Conservation (phyloP, 2,113 vertebrate species). For the Ia io region DNA sequence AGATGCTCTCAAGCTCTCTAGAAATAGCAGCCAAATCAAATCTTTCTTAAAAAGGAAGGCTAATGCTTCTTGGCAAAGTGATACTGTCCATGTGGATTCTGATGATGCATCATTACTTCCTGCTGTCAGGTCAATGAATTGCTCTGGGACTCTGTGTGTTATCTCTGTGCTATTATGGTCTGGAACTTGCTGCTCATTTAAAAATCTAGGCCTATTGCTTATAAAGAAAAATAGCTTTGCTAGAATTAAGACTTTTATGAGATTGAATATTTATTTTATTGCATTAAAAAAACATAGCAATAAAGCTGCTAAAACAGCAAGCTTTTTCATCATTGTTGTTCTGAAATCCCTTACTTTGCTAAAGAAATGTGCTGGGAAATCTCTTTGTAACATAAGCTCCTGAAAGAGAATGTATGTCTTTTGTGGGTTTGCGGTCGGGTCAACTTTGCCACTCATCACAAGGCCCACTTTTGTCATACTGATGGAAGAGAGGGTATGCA, state of each 20-base stretch:
- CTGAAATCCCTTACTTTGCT: constrained; percentile 33
- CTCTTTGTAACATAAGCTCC: constrained; percentile 28
- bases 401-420: not conserved
- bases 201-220: constrained; percentile 33
- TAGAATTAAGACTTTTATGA: constrained; percentile 38
- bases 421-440: not conserved
- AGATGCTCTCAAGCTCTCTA: constrained; percentile 33
- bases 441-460: not conserved
- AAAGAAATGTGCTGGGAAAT: constrained; percentile 21
- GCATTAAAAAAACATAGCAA: not conserved
- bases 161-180: not conserved
- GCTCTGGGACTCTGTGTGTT: constrained; percentile 29
- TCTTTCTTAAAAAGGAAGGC: constrained; percentile 41
- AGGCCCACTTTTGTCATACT: not conserved
- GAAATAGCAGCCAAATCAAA: constrained; percentile 58
- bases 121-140: constrained; percentile 20
- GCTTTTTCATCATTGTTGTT: not conserved
- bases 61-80: constrained; percentile 3
- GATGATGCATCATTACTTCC: constrained; percentile 31
- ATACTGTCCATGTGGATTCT: not conserved
- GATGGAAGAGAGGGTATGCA: not conserved
- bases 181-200: constrained; percentile 25
- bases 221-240: constrained; percentile 53
- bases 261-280: constrained; percentile 47
- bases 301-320: constrained; percentile 56